Evolutionary conservation across 2,888 invertebrate genomes (phyloP).

Genomic region (Cinara cedri): DNA sequence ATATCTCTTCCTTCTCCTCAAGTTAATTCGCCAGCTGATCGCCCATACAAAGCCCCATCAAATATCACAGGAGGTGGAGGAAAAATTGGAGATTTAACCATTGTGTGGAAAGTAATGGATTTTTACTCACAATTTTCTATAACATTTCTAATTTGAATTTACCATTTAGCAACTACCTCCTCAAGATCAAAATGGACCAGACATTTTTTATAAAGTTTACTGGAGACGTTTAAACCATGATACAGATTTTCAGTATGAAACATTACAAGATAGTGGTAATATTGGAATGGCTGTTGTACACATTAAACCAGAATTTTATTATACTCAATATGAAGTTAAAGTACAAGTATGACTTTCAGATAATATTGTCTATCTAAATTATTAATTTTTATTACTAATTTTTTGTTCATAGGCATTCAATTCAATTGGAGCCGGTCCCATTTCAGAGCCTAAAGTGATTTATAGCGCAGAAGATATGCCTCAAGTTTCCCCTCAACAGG

Average conservation of each 20-base stretch:
- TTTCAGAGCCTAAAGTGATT: conserved; percentile 75
- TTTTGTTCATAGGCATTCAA: conserved; percentile 69
- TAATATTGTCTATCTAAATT: not conserved
- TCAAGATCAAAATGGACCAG: conserved; percentile 86
- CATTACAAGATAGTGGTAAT: conserved; percentile 77
- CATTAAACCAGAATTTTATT: conserved; percentile 76
- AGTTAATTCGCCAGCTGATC: conserved; percentile 81
- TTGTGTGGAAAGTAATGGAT: conserved; percentile 74
- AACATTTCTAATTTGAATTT: conserved; percentile 24
- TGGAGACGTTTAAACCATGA: conserved; percentile 79
- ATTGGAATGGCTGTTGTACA: conserved; percentile 79
- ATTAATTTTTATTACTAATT: not conserved
- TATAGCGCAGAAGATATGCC: conserved; percentile 93
- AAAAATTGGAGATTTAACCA: conserved; percentile 91
- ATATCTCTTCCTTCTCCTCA: conserved; percentile 85
- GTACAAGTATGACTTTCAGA: conserved; percentile 69
- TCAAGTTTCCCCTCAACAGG: conserved; percentile 84
- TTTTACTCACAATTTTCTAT: not conserved
- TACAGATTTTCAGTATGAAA: conserved; percentile 76
- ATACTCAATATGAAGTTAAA: conserved; percentile 83
- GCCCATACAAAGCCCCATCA: conserved; percentile 77
- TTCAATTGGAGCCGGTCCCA: conserved; percentile 80
- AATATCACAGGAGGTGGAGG: conserved; percentile 93
- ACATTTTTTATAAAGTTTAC: conserved; percentile 87
- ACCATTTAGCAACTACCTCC: conserved; percentile 69